A percentile compares a stretch with the other conserved stretches of the same genome.
phyloP scores from a whole-genome alignment of 2,113 vertebrate genomes.

The Periophthalmodon schlosseri region DNA sequence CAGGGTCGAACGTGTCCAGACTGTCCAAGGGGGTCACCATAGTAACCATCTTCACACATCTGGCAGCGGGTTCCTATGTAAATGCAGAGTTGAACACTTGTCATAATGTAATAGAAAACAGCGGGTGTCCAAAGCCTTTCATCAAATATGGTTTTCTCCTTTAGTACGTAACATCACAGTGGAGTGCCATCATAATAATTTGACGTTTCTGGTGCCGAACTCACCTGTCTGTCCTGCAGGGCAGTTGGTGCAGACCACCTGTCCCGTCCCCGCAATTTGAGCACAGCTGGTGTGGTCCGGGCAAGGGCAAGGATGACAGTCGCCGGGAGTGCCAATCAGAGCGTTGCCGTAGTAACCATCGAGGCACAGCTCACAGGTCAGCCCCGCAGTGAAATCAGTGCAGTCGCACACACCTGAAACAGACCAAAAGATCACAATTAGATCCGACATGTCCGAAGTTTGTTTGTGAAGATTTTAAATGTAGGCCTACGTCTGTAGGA shows the following conservation, averaged over 20 bases:
- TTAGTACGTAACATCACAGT: constrained; percentile 7
- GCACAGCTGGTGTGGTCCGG: constrained; percentile 81
- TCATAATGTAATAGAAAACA: constrained; percentile 29
- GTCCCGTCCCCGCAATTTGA: constrained; percentile 68
- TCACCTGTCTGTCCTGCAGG: constrained; percentile 87
- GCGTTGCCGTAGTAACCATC: constrained; percentile 88
- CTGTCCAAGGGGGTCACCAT: constrained; percentile 86
- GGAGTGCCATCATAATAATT: not conserved
- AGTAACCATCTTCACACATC: constrained; percentile 88
- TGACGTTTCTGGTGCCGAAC: constrained; percentile 23
- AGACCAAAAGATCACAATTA: constrained; percentile 14
- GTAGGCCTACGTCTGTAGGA: too few species aligned
- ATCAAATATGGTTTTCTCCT: constrained; percentile 8
- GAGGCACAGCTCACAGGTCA: constrained; percentile 85
- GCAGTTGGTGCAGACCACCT: constrained; percentile 91
- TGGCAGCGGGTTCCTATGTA: constrained; percentile 85
- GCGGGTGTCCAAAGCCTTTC: not conserved
- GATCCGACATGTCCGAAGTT: not conserved
- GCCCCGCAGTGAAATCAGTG: constrained; percentile 84
- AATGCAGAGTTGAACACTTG: constrained; percentile 16
- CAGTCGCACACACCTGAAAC: constrained; percentile 86
- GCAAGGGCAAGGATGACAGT: constrained; percentile 90
- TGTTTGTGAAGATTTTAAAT: too few species aligned
- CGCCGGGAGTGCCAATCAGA: constrained; percentile 72
- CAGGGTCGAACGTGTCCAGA: constrained; percentile 76